Conservation (phyloP, 2,797 vertebrate genomes). For the Heterohyrax brucei region DNA sequence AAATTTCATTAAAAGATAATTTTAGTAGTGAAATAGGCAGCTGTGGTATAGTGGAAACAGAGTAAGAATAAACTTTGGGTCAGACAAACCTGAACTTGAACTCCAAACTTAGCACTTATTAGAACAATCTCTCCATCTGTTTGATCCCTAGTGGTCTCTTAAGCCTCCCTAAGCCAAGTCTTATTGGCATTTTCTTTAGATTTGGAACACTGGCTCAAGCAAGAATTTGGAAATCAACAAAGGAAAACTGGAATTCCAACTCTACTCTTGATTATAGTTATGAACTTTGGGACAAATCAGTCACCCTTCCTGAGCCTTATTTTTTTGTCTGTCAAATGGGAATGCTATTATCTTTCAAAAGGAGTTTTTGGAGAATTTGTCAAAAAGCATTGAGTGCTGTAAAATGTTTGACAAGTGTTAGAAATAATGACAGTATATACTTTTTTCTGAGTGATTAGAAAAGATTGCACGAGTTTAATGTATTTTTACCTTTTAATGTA, state of each 20-base stretch:
- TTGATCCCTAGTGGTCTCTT: not conserved
- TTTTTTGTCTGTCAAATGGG: slow-evolving; percentile 55
- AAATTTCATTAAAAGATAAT: slow-evolving; percentile 41
- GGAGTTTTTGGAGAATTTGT: slow-evolving; percentile 46
- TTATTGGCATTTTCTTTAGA: not conserved
- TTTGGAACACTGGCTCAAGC: slow-evolving; percentile 8
- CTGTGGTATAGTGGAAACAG: not conserved
- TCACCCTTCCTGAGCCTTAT: not conserved
- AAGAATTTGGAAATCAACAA: slow-evolving; percentile 59
- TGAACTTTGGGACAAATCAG: not conserved
- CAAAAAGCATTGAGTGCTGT: not conserved
- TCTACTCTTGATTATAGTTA: not conserved
- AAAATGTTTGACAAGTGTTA: slow-evolving; percentile 48
- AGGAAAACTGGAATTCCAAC: slow-evolving; percentile 12
- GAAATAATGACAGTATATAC: not conserved
- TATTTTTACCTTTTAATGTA: slow-evolving; percentile 56
- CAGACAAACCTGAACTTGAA: slow-evolving; percentile 30
- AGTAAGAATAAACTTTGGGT: not conserved
- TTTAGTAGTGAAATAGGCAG: slow-evolving; percentile 9
- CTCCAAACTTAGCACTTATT: not conserved
- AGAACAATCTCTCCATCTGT: not conserved
- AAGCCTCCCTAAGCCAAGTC: not conserved
- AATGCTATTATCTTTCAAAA: not conserved
- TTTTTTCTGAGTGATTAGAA: slow-evolving; percentile 48
- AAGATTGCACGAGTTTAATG: slow-evolving; percentile 1